Evolutionary conservation across 2,797 vertebrate genomes (phyloP).

Genomic region (Neosalanx taihuensis): DNA sequence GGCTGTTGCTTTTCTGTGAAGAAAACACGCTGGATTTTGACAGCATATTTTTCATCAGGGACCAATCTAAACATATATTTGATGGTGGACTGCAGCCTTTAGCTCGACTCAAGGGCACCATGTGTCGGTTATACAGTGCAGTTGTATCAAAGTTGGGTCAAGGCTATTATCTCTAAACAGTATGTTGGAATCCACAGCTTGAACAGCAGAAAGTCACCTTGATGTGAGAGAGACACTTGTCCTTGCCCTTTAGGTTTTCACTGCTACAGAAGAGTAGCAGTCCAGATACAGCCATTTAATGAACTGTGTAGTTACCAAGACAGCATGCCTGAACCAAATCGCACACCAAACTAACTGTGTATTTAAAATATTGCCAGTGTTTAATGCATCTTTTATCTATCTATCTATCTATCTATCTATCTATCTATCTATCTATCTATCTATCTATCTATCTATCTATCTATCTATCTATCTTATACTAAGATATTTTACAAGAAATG

Average conservation of each 20-base stretch:
- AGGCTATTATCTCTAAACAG: neutral
- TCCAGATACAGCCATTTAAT: conserved; percentile 26
- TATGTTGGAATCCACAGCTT: neutral
- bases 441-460: no score
- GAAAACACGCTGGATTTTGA: neutral
- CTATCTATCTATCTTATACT: neutral
- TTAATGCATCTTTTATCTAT: neutral
- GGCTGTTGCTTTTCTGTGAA: neutral
- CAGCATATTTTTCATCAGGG: neutral
- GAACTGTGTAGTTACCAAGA: conserved; percentile 17
- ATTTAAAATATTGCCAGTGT: neutral
- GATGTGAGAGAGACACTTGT: conserved; percentile 10
- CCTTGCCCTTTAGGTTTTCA: conserved; percentile 15
- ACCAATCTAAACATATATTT: neutral
- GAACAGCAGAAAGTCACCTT: conserved; percentile 20
- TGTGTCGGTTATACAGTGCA: neutral
- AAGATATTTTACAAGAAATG: neutral
- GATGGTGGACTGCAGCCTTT: neutral
- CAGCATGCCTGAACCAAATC: neutral
- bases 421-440: no score
- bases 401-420: no score
- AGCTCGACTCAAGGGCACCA: neutral
- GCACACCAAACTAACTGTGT: neutral
- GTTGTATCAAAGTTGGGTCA: neutral
- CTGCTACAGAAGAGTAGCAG: conserved; percentile 10